These are phyloP conservation scores for Corythornis cristatus DNA, from an alignment of 2,113 vertebrate species.

Conservation along the genomic window DNA sequence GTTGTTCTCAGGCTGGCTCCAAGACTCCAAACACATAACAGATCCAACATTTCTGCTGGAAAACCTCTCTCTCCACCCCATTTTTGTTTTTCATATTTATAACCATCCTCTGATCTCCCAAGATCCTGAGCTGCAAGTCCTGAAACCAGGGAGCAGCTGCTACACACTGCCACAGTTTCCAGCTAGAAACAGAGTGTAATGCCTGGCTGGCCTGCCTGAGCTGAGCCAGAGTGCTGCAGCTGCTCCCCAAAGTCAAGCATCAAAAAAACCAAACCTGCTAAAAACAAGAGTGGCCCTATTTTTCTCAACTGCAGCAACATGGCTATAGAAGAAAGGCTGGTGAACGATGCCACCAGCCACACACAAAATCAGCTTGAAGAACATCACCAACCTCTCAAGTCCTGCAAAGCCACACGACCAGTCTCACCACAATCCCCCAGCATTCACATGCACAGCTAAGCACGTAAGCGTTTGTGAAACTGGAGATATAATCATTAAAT, in stretches of 20 bases:
- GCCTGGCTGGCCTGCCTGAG: neutral
- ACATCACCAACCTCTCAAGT: neutral
- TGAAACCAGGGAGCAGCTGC: slow-evolving; percentile 33
- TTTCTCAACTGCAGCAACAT: neutral
- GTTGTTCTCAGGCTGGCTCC: neutral
- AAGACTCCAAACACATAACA: neutral
- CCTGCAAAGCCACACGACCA: neutral
- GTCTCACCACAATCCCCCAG: neutral
- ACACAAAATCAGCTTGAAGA: neutral
- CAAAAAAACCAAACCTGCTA: neutral
- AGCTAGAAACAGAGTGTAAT: neutral
- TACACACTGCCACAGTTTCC: neutral
- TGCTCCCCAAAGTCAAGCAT: neutral
- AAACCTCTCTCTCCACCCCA: neutral
- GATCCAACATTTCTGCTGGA: neutral
- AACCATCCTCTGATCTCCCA: neutral
- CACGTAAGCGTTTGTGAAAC: neutral
- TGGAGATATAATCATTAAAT: slow-evolving; percentile 55
- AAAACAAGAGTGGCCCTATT: neutral
- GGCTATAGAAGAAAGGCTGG: neutral
- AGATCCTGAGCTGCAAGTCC: neutral
- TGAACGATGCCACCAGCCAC: neutral
- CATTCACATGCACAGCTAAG: neutral
- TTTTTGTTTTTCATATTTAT: neutral
- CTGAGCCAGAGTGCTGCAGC: neutral